Conservation (phyloP, 2,888 invertebrate genomes). For the Alitta virens region DNA sequence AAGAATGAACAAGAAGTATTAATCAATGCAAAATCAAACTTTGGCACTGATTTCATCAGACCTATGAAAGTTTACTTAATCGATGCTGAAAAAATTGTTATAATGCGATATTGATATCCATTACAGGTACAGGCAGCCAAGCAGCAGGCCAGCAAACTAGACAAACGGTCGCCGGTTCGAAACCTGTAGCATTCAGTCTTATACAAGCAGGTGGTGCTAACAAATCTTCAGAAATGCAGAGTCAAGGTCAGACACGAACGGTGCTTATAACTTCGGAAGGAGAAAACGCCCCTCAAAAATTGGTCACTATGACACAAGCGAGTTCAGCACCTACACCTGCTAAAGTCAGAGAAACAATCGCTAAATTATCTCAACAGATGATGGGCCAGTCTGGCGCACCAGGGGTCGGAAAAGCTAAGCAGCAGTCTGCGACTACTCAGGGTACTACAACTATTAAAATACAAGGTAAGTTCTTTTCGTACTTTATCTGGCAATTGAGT, state of each 20-base stretch:
- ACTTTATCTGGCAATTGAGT: not conserved
- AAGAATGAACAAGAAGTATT: too few relatives aligned
- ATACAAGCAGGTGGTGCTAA: conserved; percentile 11
- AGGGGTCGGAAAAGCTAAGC: not conserved
- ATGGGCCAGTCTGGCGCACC: too few relatives aligned
- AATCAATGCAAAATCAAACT: too few relatives aligned
- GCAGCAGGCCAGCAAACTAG: not conserved
- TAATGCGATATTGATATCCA: too few relatives aligned
- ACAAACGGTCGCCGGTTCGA: conserved; percentile 1
- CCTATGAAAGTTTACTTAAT: too few relatives aligned
- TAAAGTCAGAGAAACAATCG: conserved; percentile 3
- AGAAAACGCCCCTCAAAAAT: not conserved
- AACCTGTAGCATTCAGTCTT: conserved; percentile 20
- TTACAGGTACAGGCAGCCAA: not conserved
- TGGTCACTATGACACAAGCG: not conserved
- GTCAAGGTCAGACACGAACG: conserved; percentile 12
- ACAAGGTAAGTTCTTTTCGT: conserved; percentile 9
- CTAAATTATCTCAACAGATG: not conserved
- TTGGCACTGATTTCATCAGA: too few relatives aligned
- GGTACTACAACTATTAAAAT: conserved; percentile 14
- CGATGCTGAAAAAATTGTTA: too few relatives aligned
- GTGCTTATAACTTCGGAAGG: conserved; percentile 16
- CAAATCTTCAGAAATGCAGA: conserved; percentile 1
- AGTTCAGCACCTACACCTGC: not conserved
- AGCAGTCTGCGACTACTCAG: conserved; percentile 8